Evolutionary conservation across 35 echinoderm and acorn worm genomes (phyloP).

Genomic region (Strongylocentrotus purpuratus): DNA sequence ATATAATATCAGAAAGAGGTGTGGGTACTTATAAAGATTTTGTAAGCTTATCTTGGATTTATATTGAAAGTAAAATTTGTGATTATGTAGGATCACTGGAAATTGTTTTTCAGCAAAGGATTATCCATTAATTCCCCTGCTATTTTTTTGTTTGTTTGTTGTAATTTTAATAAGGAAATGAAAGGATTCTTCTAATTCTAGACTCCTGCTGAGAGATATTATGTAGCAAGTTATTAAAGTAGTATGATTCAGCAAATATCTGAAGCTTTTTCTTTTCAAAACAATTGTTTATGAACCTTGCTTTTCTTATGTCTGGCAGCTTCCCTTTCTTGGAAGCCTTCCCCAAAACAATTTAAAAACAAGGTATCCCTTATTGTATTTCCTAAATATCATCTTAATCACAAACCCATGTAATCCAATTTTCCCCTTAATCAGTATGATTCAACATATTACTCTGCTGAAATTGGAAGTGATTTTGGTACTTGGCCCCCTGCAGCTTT

Average conservation of each 20-base stretch:
- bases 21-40: no score
- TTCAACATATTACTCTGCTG: background rate
- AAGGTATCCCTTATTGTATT: background rate
- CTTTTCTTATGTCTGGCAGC: background rate
- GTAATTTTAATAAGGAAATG: background rate
- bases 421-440: background rate
- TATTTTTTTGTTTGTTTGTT: no score
- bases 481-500: background rate
- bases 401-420: background rate
- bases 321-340: background rate
- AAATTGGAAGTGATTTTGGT: background rate
- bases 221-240: background rate
- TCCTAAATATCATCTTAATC: background rate
- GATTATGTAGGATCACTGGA: background rate
- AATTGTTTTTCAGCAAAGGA: background rate
- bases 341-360: background rate
- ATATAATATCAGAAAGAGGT: background rate
- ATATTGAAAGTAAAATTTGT: no score
- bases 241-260: background rate
- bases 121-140: no score
- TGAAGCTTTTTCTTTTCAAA: background rate
- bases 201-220: background rate
- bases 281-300: background rate
- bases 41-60: no score
- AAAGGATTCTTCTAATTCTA: background rate